phyloP scores from a whole-genome alignment of 1,140 invertebrate genomes.

The Leucophenga varia region DNA sequence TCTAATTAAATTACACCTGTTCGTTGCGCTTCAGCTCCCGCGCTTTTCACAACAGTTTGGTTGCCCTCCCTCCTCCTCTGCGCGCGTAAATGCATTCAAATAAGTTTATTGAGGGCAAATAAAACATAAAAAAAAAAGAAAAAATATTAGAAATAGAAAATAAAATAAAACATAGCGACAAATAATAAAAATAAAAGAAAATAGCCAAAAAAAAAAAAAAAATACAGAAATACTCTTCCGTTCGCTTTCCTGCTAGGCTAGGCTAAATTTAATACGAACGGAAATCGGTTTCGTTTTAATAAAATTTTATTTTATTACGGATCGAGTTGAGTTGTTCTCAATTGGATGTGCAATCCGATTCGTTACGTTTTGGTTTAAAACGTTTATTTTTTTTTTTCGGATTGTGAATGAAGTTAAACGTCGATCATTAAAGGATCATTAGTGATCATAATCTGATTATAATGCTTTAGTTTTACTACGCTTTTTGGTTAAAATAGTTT shows the following conservation, averaged over 20 bases:
- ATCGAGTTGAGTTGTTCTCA: conserved; percentile 26
- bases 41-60: neutral
- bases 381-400: neutral
- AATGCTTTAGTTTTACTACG: conserved; percentile 47
- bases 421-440: conserved; percentile 55
- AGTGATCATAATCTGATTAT: conserved; percentile 55
- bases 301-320: conserved; percentile 26
- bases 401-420: conserved; percentile 35
- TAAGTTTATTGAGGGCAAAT: neutral
- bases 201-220: neutral
- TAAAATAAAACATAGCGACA: conserved; percentile 11
- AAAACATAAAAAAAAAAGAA: conserved; percentile 6
- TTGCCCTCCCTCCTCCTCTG: too few relatives aligned
- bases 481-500: conserved; percentile 26
- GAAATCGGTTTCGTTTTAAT: conserved; percentile 24
- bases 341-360: conserved; percentile 44
- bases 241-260: neutral
- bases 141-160: neutral
- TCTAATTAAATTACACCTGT: conserved; percentile 54
- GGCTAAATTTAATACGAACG: neutral
- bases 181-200: neutral
- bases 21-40: conserved; percentile 10
- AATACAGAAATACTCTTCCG: neutral
- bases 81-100: too few relatives aligned
- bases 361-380: neutral